These are phyloP conservation scores for Leptonema lineaticorne DNA, from an alignment of 1,140 invertebrate species.

Conservation along the genomic window DNA sequence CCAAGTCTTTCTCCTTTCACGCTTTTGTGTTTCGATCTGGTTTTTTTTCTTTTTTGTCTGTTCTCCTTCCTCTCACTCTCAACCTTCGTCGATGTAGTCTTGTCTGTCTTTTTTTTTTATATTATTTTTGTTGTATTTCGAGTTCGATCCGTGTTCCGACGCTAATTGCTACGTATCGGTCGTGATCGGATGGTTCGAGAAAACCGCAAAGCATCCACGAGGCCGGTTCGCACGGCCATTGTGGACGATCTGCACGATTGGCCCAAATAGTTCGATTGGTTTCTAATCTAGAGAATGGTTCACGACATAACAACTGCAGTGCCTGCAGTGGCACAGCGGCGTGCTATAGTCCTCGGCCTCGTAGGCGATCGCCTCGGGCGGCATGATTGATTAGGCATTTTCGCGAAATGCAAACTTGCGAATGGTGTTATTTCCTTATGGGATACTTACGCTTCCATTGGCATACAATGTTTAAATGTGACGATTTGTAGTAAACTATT, in stretches of 20 bases:
- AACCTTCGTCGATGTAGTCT: not conserved
- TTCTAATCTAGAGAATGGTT: constrained; percentile 35
- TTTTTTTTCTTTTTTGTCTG: not conserved
- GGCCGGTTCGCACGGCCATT: constrained; percentile 26
- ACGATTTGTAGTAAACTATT: too few species aligned
- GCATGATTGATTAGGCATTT: too few species aligned
- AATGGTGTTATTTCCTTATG: too few species aligned
- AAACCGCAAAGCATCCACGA: constrained; percentile 2
- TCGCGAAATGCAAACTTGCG: too few species aligned
- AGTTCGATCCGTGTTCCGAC: not conserved
- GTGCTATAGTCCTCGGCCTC: not conserved
- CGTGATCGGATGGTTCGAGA: constrained; percentile 29
- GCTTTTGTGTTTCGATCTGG: not conserved
- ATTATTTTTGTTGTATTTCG: not conserved
- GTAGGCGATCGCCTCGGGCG: not conserved
- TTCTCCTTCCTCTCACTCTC: not conserved
- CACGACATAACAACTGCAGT: constrained; percentile 17
- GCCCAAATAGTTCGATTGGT: constrained; percentile 38
- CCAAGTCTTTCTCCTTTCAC: too few species aligned
- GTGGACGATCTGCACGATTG: constrained; percentile 35
- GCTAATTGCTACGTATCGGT: constrained; percentile 31
- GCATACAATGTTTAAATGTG: too few species aligned
- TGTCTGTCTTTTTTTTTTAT: not conserved
- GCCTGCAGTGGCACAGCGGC: not conserved
- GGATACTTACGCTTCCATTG: too few species aligned